Percentiles rank a stretch among this genome's conserved stretches.
Evolutionary conservation across 2,797 vertebrate genomes (phyloP).

Genomic region (Lithobates sylvaticus): DNA sequence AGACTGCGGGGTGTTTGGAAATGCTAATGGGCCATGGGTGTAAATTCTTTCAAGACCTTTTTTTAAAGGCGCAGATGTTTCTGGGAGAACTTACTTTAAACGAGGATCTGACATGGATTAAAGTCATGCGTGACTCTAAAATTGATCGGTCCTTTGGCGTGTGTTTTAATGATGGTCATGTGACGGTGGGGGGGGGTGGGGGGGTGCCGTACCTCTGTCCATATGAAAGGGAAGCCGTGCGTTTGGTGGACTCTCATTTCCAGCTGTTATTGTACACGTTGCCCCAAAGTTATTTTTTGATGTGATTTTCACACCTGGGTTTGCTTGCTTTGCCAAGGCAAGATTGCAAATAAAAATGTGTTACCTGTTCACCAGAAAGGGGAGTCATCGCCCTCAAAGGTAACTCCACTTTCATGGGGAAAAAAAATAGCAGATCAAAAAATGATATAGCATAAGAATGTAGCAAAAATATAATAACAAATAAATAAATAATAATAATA

Average conservation of each 20-base stretch:
- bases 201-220: background rate
- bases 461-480: too few species aligned
- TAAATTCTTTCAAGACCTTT: slow-evolving; percentile 88
- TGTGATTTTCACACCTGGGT: background rate
- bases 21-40: slow-evolving; percentile 86
- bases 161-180: slow-evolving; percentile 21
- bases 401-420: too few species aligned
- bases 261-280: background rate
- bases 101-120: slow-evolving; percentile 83
- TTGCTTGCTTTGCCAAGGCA: too few species aligned
- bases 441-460: too few species aligned
- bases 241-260: background rate
- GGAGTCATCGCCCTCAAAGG: too few species aligned
- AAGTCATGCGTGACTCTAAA: slow-evolving; percentile 79
- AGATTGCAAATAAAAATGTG: too few species aligned
- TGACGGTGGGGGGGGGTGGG: background rate
- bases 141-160: slow-evolving; percentile 71
- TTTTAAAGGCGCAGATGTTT: slow-evolving; percentile 85
- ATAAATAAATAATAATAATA: too few species aligned
- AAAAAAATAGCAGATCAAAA: too few species aligned
- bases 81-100: slow-evolving; percentile 79
- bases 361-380: too few species aligned
- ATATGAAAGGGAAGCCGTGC: background rate
- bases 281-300: background rate
- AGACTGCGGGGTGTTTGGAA: slow-evolving; percentile 84